Evolutionary conservation across 2,113 vertebrate species (phyloP).

Genomic region (Gymnobelideus leadbeateri): DNA sequence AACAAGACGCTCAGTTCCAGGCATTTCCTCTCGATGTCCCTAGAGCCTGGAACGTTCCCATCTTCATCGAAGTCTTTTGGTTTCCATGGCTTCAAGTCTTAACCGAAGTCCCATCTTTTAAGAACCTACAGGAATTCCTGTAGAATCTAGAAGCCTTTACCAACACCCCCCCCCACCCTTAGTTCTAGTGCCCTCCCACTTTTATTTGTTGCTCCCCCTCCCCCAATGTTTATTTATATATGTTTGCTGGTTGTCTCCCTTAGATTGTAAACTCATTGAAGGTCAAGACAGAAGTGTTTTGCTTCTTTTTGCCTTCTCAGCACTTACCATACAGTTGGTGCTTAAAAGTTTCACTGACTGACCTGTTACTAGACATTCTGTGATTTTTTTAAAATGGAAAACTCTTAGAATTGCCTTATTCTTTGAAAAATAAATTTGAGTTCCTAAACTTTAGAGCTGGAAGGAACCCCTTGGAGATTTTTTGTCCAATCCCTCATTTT

Average conservation of each 20-base stretch:
- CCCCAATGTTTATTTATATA: not conserved
- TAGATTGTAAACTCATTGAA: not conserved
- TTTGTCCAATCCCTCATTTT: not conserved
- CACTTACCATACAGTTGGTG: not conserved
- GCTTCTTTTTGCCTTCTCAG: not conserved
- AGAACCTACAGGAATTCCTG: not conserved
- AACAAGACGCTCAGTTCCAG: not conserved
- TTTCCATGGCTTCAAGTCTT: not conserved
- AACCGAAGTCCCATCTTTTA: too few species aligned
- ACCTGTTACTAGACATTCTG: not conserved
- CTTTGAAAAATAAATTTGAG: not conserved
- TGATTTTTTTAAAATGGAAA: not conserved
- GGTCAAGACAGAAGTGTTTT: too few species aligned
- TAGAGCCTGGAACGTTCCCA: not conserved
- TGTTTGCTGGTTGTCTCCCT: not conserved
- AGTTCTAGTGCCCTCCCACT: not conserved
- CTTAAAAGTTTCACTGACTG: not conserved
- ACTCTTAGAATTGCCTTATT: not conserved
- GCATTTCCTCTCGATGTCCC: not conserved
- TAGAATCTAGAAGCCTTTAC: not conserved
- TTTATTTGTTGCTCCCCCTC: not conserved
- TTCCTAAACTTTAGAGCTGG: not conserved
- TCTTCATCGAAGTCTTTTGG: not conserved
- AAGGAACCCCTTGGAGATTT: not conserved
- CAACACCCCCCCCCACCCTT: not conserved